A percentile compares a stretch with the other conserved stretches of the same genome.
These are phyloP conservation scores for Stramonita haemastoma DNA, from an alignment of 2,888 invertebrate species.

Conservation along the genomic window DNA sequence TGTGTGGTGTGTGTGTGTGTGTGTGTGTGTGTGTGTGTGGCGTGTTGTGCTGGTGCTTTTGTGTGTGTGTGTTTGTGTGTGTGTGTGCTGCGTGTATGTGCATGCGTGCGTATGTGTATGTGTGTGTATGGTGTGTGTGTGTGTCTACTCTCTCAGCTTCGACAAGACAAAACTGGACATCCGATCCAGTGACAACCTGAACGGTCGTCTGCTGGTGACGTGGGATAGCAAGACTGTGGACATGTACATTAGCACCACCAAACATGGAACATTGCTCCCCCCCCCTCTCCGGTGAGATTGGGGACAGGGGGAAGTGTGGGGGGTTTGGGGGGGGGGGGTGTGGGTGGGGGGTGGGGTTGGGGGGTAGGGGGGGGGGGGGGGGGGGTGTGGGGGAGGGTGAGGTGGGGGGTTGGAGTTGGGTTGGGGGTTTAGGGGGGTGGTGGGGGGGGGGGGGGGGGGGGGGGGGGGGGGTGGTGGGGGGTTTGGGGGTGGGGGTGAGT, in stretches of 20 bases:
- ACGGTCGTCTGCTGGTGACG: slow-evolving; percentile 6
- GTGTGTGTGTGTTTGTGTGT: not conserved
- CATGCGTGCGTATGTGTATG: not conserved
- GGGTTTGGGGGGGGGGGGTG: not conserved
- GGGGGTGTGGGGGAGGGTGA: too few relatives aligned
- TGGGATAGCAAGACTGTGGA: not conserved
- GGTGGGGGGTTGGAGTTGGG: too few relatives aligned
- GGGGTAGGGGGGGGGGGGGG: too few relatives aligned
- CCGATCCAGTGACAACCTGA: not conserved
- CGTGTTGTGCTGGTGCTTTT: not conserved
- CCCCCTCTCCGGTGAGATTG: not conserved
- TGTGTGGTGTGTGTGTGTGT: not conserved
- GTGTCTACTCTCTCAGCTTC: not conserved
- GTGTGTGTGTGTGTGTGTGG: not conserved
- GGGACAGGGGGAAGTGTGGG: not conserved
- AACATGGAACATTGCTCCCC: not conserved
- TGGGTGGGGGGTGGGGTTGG: too few relatives aligned
- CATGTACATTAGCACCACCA: not conserved
- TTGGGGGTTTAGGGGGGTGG: too few relatives aligned
- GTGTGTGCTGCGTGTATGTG: not conserved
- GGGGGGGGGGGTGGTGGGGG: too few relatives aligned
- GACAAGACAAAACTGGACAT: not conserved
- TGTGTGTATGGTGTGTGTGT: not conserved
- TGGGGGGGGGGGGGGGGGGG: too few relatives aligned
- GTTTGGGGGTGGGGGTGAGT: too few relatives aligned